Evolutionary conservation across 2,113 vertebrate species (phyloP).

Genomic region (Okapia johnstoni): DNA sequence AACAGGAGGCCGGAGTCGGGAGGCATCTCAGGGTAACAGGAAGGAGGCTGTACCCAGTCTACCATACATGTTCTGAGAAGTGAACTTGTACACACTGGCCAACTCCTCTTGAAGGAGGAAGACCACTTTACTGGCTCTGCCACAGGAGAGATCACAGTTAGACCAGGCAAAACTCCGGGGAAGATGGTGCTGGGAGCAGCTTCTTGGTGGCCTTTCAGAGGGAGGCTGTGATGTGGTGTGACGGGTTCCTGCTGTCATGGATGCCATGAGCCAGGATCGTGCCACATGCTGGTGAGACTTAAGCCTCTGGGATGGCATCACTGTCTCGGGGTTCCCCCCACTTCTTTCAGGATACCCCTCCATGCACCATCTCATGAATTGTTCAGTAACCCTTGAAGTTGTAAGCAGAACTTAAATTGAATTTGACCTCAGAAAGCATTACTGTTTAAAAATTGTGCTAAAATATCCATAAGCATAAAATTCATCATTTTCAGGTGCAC

Average conservation of each 20-base stretch:
- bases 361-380: background rate
- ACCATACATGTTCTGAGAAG: background rate
- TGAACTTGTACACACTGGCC: background rate
- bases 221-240: background rate
- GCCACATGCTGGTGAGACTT: rapidly evolving
- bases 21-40: background rate
- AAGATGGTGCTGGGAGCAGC: background rate
- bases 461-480: background rate
- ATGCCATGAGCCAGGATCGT: background rate
- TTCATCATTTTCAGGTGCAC: background rate
- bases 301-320: background rate
- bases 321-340: background rate
- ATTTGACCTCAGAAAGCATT: background rate
- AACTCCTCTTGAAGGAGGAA: background rate
- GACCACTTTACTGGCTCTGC: rapidly evolving
- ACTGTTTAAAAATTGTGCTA: background rate
- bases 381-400: background rate
- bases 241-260: rapidly evolving
- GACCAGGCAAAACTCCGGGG: background rate
- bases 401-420: background rate
- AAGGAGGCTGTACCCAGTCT: background rate
- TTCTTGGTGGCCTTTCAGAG: background rate
- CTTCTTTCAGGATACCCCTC: background rate
- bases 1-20: background rate
- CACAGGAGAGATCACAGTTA: background rate